Evolutionary conservation across 2,113 vertebrate genomes (phyloP), one percentile per base, ranked within the genome.

Genomic region (Apaloderma vittatum): DNA sequence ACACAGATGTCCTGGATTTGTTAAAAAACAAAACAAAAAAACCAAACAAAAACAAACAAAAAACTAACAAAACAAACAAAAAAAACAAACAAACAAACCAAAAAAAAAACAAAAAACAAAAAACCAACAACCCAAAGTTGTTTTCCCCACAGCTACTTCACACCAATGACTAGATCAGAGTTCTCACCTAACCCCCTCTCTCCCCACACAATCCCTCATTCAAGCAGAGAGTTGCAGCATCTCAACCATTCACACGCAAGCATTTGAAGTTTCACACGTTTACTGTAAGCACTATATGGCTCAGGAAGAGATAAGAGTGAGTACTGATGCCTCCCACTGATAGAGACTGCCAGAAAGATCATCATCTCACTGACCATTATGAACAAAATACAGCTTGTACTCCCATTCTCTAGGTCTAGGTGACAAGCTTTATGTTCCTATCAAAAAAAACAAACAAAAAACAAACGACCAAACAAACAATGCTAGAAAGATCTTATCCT

Each of bases 221-320:
- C 29, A 58, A 57, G 43, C 15, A 84, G 15, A 30, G 0, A 55
- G 32, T 0, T 4, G 55, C 2, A 58, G 11, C 20, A 57, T 18
- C 34, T 80, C n/a, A 71, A 20, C 14, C 37, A 75, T 66, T 34
- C 27, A 26, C 30, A 75, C 8, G 3, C 26, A 24, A 68, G 32
- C 26, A 77, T 9, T 58, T 65, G 10, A 67, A 76, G 34, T 48
- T 49, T 62, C 59, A 54, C 19, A 63, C 24, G 4, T 51, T 55
- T 58, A 51, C 2, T 63, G 0, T 6, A 40, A 66, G 4, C 8
- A 65, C 20, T 7, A 76, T 62, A 10, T 3, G 12, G 14, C n/a
- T 66, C 68, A 55, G 17, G 20, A 87, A 74, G 46, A 27, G 15
- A 2, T 14, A 58, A n/a, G 5, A 62, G 1, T 1, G 14, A 87